Base-by-base conservation (phyloP, 2,888 invertebrate genomes). In the Chouioia cunea region DNA sequence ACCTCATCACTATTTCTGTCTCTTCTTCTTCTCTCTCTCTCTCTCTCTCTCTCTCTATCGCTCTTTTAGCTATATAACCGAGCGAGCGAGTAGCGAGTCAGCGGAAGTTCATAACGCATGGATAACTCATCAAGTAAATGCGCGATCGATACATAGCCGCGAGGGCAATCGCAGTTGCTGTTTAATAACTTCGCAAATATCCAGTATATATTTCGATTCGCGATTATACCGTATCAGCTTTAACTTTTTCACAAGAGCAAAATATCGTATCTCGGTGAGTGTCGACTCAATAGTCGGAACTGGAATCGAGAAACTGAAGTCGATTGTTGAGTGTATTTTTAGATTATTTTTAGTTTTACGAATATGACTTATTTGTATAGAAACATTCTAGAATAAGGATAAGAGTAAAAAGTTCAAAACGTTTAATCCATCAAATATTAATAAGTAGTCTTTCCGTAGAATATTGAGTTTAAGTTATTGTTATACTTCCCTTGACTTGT, bases 121-220 rank as follows among this genome's bases (percentile, higher is more conserved):
- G 78, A 64, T 78, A 78, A 80, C 80, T 82, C 81, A 81, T 82
- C 82, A 79, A 77, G 82, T 78, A 79, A 80, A 81, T 80, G 81
- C 71, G 76, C 78, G 79, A 80, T 81, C 79, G 79, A 81, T 80
- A 79, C 65, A 20, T 27, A 58, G 65, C 74, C 69, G 75, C 77
- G 74, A 76, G 69, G 77, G 76, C 78, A 79, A 80, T 80, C 78
- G 79, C 78, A 77, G 78, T 77, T 78, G 76, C 78, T 78, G 79
- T 82, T 79, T 81, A 82, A 82, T 82, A 81, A 82, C 79, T 80
- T 78, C 75, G 80, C 79, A 81, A 82, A 82, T 82, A 81, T 77
- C 79, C 62, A 56, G 77, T 79, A 78, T 77, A 72, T 59, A 54
- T 72, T 66, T 59, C 47, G 14, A 22, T 15, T 16, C 6, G 18